Conservation (phyloP, 2,888 invertebrate genomes). For the Nasonovia ribisnigri region DNA sequence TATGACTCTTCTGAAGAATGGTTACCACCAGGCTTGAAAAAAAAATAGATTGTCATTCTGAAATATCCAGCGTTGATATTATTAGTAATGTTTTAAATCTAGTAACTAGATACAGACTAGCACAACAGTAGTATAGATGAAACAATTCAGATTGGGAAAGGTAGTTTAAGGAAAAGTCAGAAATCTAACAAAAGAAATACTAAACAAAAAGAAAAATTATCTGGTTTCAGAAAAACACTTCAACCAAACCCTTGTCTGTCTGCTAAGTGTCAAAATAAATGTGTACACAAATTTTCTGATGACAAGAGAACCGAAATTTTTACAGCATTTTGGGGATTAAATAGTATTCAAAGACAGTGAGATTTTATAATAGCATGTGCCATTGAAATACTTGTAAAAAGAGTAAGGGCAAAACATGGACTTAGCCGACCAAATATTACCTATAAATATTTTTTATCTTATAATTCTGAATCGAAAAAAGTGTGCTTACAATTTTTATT, state of each 20-base stretch:
- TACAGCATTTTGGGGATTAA: no score
- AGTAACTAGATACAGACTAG: no score
- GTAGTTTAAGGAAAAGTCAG: neutral
- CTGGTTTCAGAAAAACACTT: neutral
- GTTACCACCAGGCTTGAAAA: neutral
- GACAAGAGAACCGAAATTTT: no score
- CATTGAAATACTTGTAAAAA: no score
- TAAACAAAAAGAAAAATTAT: no score
- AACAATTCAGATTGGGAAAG: neutral
- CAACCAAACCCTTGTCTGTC: neutral
- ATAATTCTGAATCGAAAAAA: neutral
- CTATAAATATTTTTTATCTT: neutral
- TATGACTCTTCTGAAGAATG: neutral
- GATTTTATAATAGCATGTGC: no score
- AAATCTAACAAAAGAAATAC: neutral
- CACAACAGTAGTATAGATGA: neutral
- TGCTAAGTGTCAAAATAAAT: neutral
- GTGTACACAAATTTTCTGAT: neutral
- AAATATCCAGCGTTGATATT: no score
- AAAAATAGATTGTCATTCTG: neutral
- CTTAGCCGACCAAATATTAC: neutral
- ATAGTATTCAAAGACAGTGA: no score
- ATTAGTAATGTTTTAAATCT: no score
- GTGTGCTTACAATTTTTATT: neutral
- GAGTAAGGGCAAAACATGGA: neutral